These are phyloP conservation scores for Gopherus evgoodei DNA, from an alignment of 2,113 vertebrate species.

Conservation along the genomic window DNA sequence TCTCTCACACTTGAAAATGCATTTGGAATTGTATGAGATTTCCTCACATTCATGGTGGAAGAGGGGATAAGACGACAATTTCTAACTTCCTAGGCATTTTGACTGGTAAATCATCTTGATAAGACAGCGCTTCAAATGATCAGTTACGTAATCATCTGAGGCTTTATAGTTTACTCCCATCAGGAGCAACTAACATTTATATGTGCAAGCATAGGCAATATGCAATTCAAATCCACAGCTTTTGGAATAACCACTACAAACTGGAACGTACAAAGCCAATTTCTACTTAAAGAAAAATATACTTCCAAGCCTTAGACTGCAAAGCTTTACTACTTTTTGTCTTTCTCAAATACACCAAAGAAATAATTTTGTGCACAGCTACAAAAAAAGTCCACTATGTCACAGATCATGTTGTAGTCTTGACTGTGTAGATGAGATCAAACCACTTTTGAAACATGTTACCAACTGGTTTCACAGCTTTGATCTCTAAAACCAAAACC, in stretches of 20 bases:
- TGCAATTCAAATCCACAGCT: neutral
- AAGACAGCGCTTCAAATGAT: neutral
- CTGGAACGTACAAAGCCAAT: neutral
- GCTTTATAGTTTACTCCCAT: neutral
- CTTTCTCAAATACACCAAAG: neutral
- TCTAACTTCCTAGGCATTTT: neutral
- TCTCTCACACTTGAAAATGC: neutral
- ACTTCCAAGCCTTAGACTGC: neutral
- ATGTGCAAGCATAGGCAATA: accelerated
- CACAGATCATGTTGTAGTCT: neutral
- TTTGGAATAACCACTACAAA: neutral
- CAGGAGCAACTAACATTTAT: neutral
- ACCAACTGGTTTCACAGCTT: neutral
- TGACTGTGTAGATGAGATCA: neutral
- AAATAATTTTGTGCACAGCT: neutral
- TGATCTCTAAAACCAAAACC: neutral
- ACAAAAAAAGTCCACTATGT: neutral
- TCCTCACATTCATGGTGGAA: neutral
- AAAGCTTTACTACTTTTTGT: neutral
- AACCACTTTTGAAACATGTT: neutral
- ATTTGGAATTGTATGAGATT: neutral
- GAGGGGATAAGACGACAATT: neutral
- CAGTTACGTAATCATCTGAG: neutral
- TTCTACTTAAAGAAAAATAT: no score
- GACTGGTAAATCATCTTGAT: neutral